Percentiles rank a stretch among this genome's conserved stretches.
Conservation (phyloP, 2,888 invertebrate species). For the Psococerastis gibbosa region DNA sequence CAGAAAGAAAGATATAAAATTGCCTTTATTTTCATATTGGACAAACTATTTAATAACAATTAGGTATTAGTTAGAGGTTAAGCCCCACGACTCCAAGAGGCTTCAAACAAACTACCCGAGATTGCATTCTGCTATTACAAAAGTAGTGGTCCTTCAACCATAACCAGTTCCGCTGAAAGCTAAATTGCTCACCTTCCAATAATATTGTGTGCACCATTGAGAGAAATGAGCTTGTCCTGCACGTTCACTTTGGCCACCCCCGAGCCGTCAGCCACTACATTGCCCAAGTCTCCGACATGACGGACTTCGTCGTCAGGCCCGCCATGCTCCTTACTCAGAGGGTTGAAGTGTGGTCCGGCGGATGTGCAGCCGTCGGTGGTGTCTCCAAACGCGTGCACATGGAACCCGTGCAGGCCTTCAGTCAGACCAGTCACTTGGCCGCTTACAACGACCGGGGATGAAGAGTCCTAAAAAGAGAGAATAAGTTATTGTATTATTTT, state of each 20-base stretch:
- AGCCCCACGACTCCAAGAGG: too few relatives aligned
- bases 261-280: conserved; percentile 42
- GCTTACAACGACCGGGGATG: conserved; percentile 27
- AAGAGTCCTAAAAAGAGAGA: not conserved
- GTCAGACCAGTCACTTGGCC: conserved; percentile 64
- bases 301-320: conserved; percentile 50
- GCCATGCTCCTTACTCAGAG: conserved; percentile 60
- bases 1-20: too few relatives aligned
- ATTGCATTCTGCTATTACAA: too few relatives aligned
- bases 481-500: too few relatives aligned
- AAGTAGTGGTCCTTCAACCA: too few relatives aligned
- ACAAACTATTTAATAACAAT: too few relatives aligned
- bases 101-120: too few relatives aligned
- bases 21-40: too few relatives aligned
- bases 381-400: conserved; percentile 92
- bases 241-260: conserved; percentile 48
- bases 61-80: too few relatives aligned
- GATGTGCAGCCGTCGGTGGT: conserved; percentile 92
- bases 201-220: conserved; percentile 53
- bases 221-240: conserved; percentile 40
- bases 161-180: conserved; percentile 31
- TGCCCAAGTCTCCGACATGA: conserved; percentile 84
- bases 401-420: conserved; percentile 73
- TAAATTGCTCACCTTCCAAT: too few relatives aligned
- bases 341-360: conserved; percentile 89